Evolutionary conservation across 2,113 vertebrate genomes (phyloP).

Genomic region (Nicator chloris): DNA sequence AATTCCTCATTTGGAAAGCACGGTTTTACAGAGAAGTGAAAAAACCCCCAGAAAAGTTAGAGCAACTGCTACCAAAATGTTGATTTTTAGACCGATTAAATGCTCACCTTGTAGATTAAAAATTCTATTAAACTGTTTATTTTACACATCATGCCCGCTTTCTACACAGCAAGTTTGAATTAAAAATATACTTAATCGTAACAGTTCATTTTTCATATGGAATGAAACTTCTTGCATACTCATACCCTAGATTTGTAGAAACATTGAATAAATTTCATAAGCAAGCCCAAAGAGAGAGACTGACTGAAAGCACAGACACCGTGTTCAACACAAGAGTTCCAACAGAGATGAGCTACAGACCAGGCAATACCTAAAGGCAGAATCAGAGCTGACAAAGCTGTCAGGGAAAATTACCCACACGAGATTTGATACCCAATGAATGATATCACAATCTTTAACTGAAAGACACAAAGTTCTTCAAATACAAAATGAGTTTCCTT

Average conservation of each 20-base stretch:
- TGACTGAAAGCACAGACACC: not conserved
- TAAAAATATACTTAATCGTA: not conserved
- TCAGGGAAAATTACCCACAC: not conserved
- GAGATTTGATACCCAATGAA: not conserved
- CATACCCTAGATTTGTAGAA: conserved; percentile 15
- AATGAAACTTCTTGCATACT: conserved; percentile 43
- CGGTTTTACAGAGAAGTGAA: not conserved
- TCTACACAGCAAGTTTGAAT: conserved; percentile 41
- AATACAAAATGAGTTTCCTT: not conserved
- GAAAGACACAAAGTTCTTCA: not conserved
- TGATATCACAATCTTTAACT: conserved; percentile 22
- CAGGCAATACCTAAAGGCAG: conserved; percentile 18
- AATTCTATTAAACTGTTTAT: conserved; percentile 49
- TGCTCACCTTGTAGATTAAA: conserved; percentile 52
- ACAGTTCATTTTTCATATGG: conserved; percentile 10
- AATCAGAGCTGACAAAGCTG: conserved; percentile 10
- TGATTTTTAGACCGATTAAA: conserved; percentile 45
- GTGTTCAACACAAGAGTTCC: conserved; percentile 18
- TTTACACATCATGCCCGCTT: conserved; percentile 24
- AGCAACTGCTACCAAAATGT: not conserved
- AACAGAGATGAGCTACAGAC: not conserved
- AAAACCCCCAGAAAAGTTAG: not conserved
- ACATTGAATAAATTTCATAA: conserved; percentile 7
- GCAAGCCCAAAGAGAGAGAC: conserved; percentile 38
- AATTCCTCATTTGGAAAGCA: conserved; percentile 1